phyloP scores from a whole-genome alignment of 2,797 vertebrate species.

The Tympanoctomys barrerae region DNA sequence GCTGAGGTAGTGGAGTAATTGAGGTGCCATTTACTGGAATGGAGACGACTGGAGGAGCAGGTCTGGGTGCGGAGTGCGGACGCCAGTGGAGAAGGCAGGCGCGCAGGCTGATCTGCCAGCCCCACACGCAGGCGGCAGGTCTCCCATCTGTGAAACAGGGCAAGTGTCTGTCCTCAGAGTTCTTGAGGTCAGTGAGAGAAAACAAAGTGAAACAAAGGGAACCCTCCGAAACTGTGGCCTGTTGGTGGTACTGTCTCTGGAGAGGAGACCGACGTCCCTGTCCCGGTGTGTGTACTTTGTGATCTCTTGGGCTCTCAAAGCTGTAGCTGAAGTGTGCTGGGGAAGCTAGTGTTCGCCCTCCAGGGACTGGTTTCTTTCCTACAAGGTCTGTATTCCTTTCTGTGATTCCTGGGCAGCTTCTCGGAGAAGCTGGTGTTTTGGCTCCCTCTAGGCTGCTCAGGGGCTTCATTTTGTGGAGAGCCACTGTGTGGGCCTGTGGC shows the following conservation, averaged over 20 bases:
- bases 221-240: background rate
- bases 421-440: background rate
- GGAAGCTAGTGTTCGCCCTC: conserved; percentile 5
- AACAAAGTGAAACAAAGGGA: background rate
- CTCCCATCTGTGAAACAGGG: conserved; percentile 33
- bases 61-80: conserved; percentile 66
- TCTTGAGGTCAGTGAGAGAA: conserved; percentile 41
- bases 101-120: background rate
- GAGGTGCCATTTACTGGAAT: background rate
- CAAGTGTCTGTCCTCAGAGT: background rate
- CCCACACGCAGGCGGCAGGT: background rate
- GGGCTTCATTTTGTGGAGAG: background rate
- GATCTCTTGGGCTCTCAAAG: background rate
- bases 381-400: background rate
- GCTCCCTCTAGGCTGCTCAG: background rate
- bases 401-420: conserved; percentile 17
- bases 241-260: background rate
- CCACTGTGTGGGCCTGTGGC: background rate
- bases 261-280: background rate
- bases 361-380: conserved; percentile 26
- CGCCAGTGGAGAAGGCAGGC: background rate
- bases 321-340: background rate
- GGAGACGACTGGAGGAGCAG: conserved; percentile 54
- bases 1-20: background rate
- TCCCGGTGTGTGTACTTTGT: background rate